Percentiles rank a stretch among this genome's conserved stretches.
phyloP scores from a whole-genome alignment of 2,888 invertebrate species.

The Hirtodrosophila confusa region DNA sequence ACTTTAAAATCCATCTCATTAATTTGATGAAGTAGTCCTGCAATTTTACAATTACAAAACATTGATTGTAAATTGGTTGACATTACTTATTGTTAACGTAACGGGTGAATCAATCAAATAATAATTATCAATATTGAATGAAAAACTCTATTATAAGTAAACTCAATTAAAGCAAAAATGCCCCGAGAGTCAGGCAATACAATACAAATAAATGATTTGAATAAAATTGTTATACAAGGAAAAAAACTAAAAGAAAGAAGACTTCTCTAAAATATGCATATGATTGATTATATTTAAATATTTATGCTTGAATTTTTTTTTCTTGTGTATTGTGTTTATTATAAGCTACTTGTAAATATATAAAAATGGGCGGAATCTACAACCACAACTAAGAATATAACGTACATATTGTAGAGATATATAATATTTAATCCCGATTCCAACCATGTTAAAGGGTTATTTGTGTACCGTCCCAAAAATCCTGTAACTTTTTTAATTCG shows the following conservation, averaged over 20 bases:
- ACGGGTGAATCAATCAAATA: not conserved
- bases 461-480: constrained; percentile 4
- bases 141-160: not conserved
- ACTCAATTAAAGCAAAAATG: too few relatives aligned
- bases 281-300: too few relatives aligned
- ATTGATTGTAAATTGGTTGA: constrained; percentile 56
- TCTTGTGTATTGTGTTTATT: not conserved
- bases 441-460: constrained; percentile 12
- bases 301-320: not conserved
- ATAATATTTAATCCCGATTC: constrained; percentile 7
- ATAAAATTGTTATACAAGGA: too few relatives aligned
- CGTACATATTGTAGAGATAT: not conserved
- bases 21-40: constrained; percentile 84
- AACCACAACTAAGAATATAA: constrained; percentile 6
- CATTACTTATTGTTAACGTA: constrained; percentile 21
- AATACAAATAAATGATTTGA: too few relatives aligned
- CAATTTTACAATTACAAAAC: constrained; percentile 76
- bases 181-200: too few relatives aligned
- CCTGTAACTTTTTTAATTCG: not conserved
- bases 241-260: too few relatives aligned
- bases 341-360: constrained; percentile 2
- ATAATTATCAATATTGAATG: not conserved
- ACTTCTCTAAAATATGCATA: too few relatives aligned
- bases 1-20: constrained; percentile 84
- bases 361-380: not conserved